Percentiles rank a stretch among this genome's conserved stretches.
phyloP scores from a whole-genome alignment of 2,797 vertebrate genomes.

The Sparidentex hasta region DNA sequence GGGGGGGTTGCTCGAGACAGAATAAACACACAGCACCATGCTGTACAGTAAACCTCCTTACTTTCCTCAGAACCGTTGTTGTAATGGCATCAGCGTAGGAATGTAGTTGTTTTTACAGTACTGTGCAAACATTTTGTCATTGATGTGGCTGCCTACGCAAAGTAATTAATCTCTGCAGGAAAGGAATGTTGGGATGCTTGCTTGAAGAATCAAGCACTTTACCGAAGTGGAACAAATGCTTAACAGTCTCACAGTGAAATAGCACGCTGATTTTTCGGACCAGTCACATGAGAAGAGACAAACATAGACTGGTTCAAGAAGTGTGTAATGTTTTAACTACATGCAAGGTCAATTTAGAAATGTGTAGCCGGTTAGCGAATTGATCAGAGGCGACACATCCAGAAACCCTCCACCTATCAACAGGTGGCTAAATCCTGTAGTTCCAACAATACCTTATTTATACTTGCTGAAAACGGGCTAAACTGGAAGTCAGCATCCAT shows the following conservation, averaged over 20 bases:
- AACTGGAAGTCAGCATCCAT: too few species aligned
- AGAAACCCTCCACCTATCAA: neutral
- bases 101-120: slow-evolving; percentile 2
- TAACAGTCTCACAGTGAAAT: neutral
- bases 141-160: slow-evolving; percentile 2
- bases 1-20: neutral
- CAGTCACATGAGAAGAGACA: neutral
- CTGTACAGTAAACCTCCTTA: slow-evolving; percentile 11
- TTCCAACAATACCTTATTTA: too few species aligned
- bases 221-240: neutral
- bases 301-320: neutral
- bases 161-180: neutral
- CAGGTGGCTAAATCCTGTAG: too few species aligned
- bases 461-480: too few species aligned
- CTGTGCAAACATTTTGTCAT: slow-evolving; percentile 9
- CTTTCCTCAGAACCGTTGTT: neutral
- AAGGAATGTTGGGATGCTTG: neutral
- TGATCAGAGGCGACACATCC: neutral
- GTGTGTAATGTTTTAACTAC: too few species aligned
- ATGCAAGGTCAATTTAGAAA: too few species aligned
- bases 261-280: neutral
- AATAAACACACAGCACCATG: neutral
- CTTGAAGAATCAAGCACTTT: neutral
- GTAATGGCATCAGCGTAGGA: slow-evolving; percentile 7
- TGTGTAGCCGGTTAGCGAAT: too few species aligned